Percentiles rank a stretch among this genome's conserved stretches.
Evolutionary conservation across 2,113 vertebrate species (phyloP).

Genomic region (Myotis yumanensis): DNA sequence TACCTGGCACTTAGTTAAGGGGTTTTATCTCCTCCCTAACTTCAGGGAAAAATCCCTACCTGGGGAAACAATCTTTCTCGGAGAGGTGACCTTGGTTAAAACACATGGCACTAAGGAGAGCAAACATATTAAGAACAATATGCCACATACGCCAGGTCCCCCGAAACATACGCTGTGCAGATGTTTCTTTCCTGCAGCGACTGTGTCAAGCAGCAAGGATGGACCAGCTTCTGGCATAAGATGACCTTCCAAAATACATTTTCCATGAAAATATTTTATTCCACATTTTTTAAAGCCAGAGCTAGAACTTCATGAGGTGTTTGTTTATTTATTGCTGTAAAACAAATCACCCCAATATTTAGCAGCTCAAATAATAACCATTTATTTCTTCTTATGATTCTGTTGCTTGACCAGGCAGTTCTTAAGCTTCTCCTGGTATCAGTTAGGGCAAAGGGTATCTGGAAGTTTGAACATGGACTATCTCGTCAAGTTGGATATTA

Average conservation of each 20-base stretch:
- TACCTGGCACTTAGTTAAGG: no score
- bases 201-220: no score
- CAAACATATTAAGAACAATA: no score
- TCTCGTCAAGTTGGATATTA: neutral
- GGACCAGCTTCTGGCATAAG: no score
- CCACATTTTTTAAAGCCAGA: neutral
- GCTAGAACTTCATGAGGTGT: neutral
- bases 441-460: rapidly evolving
- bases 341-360: neutral
- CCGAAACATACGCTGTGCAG: no score
- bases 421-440: neutral
- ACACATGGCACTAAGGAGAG: no score
- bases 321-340: neutral
- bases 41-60: no score
- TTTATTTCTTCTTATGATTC: neutral
- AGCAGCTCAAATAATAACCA: neutral
- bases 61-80: no score
- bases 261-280: neutral
- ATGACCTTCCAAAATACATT: neutral
- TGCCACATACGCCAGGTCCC: no score
- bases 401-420: neutral
- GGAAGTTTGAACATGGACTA: neutral
- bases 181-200: no score
- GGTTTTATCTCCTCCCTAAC: no score
- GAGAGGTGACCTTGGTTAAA: no score